A percentile compares a stretch with the other conserved stretches of the same genome.
Evolutionary conservation across 2,888 invertebrate genomes (phyloP).

Genomic region (Dione vanillae): DNA sequence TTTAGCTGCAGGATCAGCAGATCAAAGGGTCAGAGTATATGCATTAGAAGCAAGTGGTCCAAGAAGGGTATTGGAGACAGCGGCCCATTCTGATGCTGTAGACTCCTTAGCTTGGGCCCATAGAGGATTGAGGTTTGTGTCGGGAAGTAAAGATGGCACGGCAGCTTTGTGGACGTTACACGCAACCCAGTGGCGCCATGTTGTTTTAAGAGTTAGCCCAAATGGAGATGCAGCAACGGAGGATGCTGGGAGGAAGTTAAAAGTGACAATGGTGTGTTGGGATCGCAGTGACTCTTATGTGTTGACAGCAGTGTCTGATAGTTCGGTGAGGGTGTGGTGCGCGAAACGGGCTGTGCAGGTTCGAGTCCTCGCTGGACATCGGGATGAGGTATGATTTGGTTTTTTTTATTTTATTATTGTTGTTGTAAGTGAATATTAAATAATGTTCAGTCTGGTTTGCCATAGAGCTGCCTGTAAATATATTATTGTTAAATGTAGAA

Average conservation of each 20-base stretch:
- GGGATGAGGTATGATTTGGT: slow-evolving; percentile 88
- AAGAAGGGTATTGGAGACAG: slow-evolving; percentile 88
- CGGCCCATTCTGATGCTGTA: slow-evolving; percentile 95
- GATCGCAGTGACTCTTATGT: slow-evolving; percentile 92
- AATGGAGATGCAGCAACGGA: slow-evolving; percentile 48
- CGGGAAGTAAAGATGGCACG: slow-evolving; percentile 97
- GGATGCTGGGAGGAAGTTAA: slow-evolving; percentile 59
- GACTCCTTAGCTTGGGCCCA: slow-evolving; percentile 99
- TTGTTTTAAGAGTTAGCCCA: slow-evolving; percentile 83
- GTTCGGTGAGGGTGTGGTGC: slow-evolving; percentile 92
- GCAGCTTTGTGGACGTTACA: slow-evolving; percentile 97
- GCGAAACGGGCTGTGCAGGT: slow-evolving; percentile 86
- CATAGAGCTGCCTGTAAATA: no score
- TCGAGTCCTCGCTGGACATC: slow-evolving; percentile 90
- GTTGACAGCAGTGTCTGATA: slow-evolving; percentile 96
- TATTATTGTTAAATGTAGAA: no score
- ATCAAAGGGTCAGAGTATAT: slow-evolving; percentile 97
- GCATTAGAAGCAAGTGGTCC: slow-evolving; percentile 91
- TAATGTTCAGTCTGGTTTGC: no score
- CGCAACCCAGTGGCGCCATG: slow-evolving; percentile 94
- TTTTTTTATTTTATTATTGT: not conserved
- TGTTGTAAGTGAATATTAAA: no score
- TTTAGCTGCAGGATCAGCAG: slow-evolving; percentile 96
- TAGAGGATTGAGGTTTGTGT: slow-evolving; percentile 93
- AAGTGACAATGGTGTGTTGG: slow-evolving; percentile 99